Percentiles rank a stretch among this genome's conserved stretches.
Conservation (phyloP, 2,888 invertebrate genomes). For the Drosophila stalkeri region DNA sequence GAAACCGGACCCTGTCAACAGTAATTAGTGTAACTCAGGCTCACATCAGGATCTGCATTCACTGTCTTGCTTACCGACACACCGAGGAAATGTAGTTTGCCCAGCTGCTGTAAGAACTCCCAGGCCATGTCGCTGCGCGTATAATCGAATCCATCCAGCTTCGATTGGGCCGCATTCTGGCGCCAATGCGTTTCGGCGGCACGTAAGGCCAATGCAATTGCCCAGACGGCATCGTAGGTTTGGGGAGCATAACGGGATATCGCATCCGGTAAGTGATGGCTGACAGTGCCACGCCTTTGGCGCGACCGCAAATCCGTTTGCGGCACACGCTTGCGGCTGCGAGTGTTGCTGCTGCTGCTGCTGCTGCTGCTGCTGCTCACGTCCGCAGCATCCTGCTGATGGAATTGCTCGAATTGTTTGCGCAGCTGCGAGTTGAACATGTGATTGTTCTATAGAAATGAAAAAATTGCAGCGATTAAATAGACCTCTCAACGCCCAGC, state of each 20-base stretch:
- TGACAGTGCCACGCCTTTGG: slow-evolving; percentile 47
- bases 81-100: slow-evolving; percentile 91
- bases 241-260: slow-evolving; percentile 91
- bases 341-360: slow-evolving; percentile 11
- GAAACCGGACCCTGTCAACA: slow-evolving; percentile 92
- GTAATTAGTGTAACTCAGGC: background rate
- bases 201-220: slow-evolving; percentile 91
- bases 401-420: slow-evolving; percentile 79
- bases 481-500: slow-evolving; percentile 38
- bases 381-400: slow-evolving; percentile 55
- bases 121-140: slow-evolving; percentile 90
- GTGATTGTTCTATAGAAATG: slow-evolving; percentile 82
- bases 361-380: slow-evolving; percentile 6
- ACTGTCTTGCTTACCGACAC: slow-evolving; percentile 90
- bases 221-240: slow-evolving; percentile 96
- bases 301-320: slow-evolving; percentile 57
- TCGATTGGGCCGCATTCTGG: slow-evolving; percentile 81
- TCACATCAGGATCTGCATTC: background rate
- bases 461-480: slow-evolving; percentile 73
- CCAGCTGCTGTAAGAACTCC: slow-evolving; percentile 90
- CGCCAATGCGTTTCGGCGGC: slow-evolving; percentile 88
- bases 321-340: slow-evolving; percentile 44
- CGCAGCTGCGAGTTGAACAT: slow-evolving; percentile 83
- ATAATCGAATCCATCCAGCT: slow-evolving; percentile 90
- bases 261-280: slow-evolving; percentile 54